These are phyloP conservation scores for Chiridota heheva DNA, from an alignment of 35 echinoderm and acorn worm genomes.

Conservation along the genomic window DNA sequence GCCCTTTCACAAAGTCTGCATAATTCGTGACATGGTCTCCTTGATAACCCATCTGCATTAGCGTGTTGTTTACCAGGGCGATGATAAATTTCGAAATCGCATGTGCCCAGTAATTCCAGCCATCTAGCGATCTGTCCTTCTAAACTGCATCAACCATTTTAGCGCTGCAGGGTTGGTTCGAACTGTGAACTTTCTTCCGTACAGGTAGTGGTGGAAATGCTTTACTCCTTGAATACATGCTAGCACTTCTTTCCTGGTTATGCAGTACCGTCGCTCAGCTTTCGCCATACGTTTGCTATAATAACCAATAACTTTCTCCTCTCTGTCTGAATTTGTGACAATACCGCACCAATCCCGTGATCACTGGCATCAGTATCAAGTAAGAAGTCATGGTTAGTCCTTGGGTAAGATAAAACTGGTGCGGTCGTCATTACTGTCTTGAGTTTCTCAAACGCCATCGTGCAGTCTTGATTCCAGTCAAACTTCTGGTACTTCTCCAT, in stretches of 20 bases:
- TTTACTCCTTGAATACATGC: conserved; percentile 26
- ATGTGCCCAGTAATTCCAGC: conserved; percentile 53
- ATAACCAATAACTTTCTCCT: neutral
- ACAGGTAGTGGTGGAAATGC: conserved; percentile 30
- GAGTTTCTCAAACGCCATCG: neutral
- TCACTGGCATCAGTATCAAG: conserved; percentile 78
- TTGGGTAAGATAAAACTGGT: conserved; percentile 56
- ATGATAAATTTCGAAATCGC: conserved; percentile 59
- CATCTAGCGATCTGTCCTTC: conserved; percentile 68
- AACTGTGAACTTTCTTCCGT: conserved; percentile 9
- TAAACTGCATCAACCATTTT: conserved; percentile 59
- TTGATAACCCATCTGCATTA: conserved; percentile 66
- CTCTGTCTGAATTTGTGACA: neutral
- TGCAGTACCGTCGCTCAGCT: conserved; percentile 16
- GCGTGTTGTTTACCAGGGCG: conserved; percentile 33
- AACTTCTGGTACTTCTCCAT: neutral
- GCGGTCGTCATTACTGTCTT: neutral
- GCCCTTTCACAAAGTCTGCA: neutral
- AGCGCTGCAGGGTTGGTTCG: conserved; percentile 56
- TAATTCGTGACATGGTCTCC: conserved; percentile 27
- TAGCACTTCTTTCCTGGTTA: conserved; percentile 24
- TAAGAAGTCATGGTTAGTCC: conserved; percentile 13
- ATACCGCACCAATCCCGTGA: neutral
- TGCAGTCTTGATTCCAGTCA: neutral
- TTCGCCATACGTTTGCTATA: neutral